A percentile compares a stretch with the other conserved stretches of the same genome.
phyloP scores from a whole-genome alignment of 1,140 invertebrate genomes.

The Bemisia tabaci region DNA sequence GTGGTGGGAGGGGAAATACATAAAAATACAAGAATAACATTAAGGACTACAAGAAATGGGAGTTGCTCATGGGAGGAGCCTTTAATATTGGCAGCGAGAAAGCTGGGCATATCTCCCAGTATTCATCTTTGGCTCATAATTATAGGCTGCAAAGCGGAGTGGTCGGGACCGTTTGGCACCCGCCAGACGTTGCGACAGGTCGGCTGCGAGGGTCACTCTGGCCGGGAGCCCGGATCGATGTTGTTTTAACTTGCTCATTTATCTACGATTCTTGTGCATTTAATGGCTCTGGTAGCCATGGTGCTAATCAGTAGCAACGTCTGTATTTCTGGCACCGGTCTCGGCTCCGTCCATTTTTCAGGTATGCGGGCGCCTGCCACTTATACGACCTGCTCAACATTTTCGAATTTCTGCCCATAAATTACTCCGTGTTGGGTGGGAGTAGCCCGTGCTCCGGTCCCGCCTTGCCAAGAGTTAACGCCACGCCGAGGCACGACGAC shows the following conservation, averaged over 20 bases:
- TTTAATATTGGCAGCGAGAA: background rate
- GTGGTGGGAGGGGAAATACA: background rate
- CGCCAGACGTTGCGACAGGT: background rate
- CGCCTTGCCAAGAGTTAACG: background rate
- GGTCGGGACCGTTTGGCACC: background rate
- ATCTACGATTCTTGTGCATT: background rate
- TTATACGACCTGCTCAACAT: background rate
- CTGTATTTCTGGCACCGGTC: background rate
- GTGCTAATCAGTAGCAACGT: background rate
- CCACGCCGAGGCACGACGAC: no score
- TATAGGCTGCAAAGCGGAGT: background rate
- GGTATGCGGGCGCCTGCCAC: background rate
- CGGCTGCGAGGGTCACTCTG: background rate
- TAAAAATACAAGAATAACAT: background rate
- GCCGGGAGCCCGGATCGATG: background rate
- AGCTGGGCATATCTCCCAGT: background rate
- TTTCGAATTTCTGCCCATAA: background rate
- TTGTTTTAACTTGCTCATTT: background rate
- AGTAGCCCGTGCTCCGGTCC: no score
- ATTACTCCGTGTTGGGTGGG: background rate
- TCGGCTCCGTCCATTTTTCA: background rate
- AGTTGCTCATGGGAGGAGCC: background rate
- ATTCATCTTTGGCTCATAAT: background rate
- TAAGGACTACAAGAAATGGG: background rate
- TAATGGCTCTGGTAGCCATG: background rate